These are phyloP conservation scores for Agrilus planipennis DNA, from an alignment of 1,140 invertebrate species.

Conservation along the genomic window DNA sequence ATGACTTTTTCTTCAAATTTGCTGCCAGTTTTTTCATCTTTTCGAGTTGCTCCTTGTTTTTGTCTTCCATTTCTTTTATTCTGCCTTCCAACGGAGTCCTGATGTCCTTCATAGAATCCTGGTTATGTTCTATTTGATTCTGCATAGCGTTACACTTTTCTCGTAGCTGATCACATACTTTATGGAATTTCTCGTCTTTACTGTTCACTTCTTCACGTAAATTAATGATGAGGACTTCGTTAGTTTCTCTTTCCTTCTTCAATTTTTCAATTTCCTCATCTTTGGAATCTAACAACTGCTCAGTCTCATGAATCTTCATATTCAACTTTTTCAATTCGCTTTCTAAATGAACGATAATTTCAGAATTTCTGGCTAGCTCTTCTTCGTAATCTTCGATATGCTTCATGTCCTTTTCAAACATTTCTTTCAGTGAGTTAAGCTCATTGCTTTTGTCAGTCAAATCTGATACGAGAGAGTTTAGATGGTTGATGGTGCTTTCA, in stretches of 20 bases:
- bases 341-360: conserved; percentile 17
- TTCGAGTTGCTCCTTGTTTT: conserved; percentile 45
- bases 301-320: conserved; percentile 13
- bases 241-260: conserved; percentile 23
- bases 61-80: conserved; percentile 35
- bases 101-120: conserved; percentile 23
- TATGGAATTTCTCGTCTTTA: conserved; percentile 44
- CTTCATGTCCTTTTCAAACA: conserved; percentile 10
- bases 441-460: conserved; percentile 16
- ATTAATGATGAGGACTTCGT: conserved; percentile 30
- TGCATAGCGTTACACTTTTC: conserved; percentile 33
- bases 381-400: conserved; percentile 20
- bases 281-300: conserved; percentile 18
- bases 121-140: conserved; percentile 25
- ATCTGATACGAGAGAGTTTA: conserved; percentile 21
- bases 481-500: conserved; percentile 15
- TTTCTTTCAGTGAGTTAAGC: conserved; percentile 9
- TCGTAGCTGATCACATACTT: conserved; percentile 35
- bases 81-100: conserved; percentile 32
- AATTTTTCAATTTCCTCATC: conserved; percentile 32
- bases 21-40: conserved; percentile 66
- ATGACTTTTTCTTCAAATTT: conserved; percentile 58
- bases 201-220: conserved; percentile 35
- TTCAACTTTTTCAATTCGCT: conserved; percentile 13
- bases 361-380: conserved; percentile 16